phyloP scores from a whole-genome alignment of 2,888 invertebrate species.

The Craniophora ligustri region DNA sequence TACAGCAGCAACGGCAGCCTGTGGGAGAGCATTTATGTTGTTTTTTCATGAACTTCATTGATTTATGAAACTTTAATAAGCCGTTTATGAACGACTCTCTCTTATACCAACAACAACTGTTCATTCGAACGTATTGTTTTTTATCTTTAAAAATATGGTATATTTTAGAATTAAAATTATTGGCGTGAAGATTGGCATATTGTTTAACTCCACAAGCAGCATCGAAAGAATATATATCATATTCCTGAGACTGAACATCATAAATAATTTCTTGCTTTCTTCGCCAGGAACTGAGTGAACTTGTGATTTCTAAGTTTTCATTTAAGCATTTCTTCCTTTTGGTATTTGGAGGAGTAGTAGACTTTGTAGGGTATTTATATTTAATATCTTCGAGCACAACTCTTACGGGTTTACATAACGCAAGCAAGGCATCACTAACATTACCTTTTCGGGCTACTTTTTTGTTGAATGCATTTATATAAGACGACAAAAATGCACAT shows the following conservation, averaged over 20 bases:
- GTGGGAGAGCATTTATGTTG: slow-evolving; percentile 46
- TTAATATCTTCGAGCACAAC: slow-evolving; percentile 24
- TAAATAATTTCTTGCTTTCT: slow-evolving; percentile 8
- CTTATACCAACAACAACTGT: slow-evolving; percentile 62
- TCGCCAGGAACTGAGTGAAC: not conserved
- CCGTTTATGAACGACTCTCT: slow-evolving; percentile 39
- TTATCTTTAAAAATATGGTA: not conserved
- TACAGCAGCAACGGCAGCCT: slow-evolving; percentile 59
- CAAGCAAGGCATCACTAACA: slow-evolving; percentile 1
- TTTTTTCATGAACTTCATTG: slow-evolving; percentile 38
- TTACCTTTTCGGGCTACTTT: slow-evolving; percentile 20
- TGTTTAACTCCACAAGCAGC: slow-evolving; percentile 4
- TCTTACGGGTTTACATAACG: slow-evolving; percentile 33
- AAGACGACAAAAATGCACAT: slow-evolving; percentile 5
- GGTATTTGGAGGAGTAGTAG: not conserved
- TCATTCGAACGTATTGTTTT: not conserved
- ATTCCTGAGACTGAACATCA: slow-evolving; percentile 21
- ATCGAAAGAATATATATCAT: slow-evolving; percentile 28
- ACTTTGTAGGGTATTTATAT: not conserved
- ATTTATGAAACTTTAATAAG: slow-evolving; percentile 2
- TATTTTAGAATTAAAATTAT: not conserved
- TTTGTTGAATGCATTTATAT: slow-evolving; percentile 13
- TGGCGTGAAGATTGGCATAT: slow-evolving; percentile 23
- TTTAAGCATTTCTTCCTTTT: not conserved
- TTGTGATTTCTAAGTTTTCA: not conserved